These are phyloP conservation scores for Drosophila tani DNA, from an alignment of 1,140 invertebrate species.

Conservation along the genomic window DNA sequence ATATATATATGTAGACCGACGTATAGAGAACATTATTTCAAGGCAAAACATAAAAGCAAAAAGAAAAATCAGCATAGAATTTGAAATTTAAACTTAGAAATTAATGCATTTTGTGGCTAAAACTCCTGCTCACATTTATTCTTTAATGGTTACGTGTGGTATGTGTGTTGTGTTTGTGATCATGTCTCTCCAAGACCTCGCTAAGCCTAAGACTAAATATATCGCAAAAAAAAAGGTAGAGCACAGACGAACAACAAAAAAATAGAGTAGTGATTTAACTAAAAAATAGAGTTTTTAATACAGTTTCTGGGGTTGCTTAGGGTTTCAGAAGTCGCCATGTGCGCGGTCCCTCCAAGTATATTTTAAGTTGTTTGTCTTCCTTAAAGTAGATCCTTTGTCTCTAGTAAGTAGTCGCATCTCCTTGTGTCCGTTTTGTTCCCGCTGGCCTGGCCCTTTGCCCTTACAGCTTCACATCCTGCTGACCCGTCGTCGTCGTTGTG, in stretches of 20 bases:
- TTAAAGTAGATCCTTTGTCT: slow-evolving; percentile 32
- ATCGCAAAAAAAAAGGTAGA: slow-evolving; percentile 19
- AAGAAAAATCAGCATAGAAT: not conserved
- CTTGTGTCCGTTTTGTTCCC: not conserved
- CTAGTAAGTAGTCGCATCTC: slow-evolving; percentile 15
- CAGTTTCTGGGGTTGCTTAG: slow-evolving; percentile 19
- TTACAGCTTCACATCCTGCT: slow-evolving; percentile 69
- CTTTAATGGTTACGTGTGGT: slow-evolving; percentile 8
- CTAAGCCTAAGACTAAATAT: slow-evolving; percentile 25
- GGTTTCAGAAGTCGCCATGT: slow-evolving; percentile 3
- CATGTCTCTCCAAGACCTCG: slow-evolving; percentile 21
- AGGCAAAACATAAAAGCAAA: slow-evolving; percentile 14
- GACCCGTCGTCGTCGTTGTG: slow-evolving; percentile 7
- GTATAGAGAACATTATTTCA: slow-evolving; percentile 21
- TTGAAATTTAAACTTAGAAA: slow-evolving; percentile 24
- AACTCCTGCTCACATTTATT: slow-evolving; percentile 17
- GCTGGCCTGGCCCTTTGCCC: slow-evolving; percentile 6
- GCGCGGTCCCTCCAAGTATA: slow-evolving; percentile 12
- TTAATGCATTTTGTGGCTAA: slow-evolving; percentile 5
- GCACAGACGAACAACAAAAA: slow-evolving; percentile 11
- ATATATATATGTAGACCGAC: slow-evolving; percentile 35
- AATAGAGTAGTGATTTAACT: slow-evolving; percentile 31
- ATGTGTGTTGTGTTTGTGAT: slow-evolving; percentile 13
- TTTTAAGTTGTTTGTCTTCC: slow-evolving; percentile 12
- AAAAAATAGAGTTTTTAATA: slow-evolving; percentile 44